Evolutionary conservation across 2,113 vertebrate genomes (phyloP), one percentile per base, ranked within the genome.

Genomic region (Conger conger): DNA sequence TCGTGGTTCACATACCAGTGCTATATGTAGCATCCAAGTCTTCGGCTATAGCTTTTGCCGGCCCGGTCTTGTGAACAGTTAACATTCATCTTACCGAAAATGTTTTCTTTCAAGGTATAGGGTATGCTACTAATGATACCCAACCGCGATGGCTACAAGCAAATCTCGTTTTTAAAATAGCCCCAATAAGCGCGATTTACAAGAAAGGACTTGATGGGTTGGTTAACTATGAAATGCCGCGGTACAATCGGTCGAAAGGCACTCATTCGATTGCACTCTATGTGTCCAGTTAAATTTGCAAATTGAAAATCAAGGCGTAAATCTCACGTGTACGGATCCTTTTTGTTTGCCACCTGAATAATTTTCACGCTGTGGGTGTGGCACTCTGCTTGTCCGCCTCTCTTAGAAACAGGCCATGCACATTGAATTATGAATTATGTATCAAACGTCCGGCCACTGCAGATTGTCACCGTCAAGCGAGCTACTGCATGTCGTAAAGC

Each of bases 391-490:
- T n/a, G 27, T 8, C 9, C 68, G 9, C 27, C n/a, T 73, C n/a
- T 9, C 68, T 30, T 73, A 13, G 20, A 4, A 73, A 33, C 68
- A 33, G 33, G n/a, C 68, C 27, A 73, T 11, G 68, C 83, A 63
- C 87, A 87, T 68, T 92, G 81, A 88, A 93, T 94, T 91, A 93
- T 89, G 36, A 53, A 92, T 50, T 42, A 42, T 93, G 20, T 68
- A n/a, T n/a, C 23, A 68, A 27, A 68, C 20, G 1, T 68, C 27
- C 2, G 6, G 9, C n/a, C 68, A 73, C 27, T 73, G 6, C 68
- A 73, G 68, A 30, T 13, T n/a, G 1, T 73, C 68, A 73, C n/a
- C 9, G 68, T 73, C n/a, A n/a, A 30, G 68, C 5, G 68, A 33
- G 68, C n/a, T 27, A n/a, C n/a, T n/a, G n/a, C n/a, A 73, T 73